Evolutionary conservation across 2,113 vertebrate genomes (phyloP).

Genomic region (Dryoscopus gambensis): DNA sequence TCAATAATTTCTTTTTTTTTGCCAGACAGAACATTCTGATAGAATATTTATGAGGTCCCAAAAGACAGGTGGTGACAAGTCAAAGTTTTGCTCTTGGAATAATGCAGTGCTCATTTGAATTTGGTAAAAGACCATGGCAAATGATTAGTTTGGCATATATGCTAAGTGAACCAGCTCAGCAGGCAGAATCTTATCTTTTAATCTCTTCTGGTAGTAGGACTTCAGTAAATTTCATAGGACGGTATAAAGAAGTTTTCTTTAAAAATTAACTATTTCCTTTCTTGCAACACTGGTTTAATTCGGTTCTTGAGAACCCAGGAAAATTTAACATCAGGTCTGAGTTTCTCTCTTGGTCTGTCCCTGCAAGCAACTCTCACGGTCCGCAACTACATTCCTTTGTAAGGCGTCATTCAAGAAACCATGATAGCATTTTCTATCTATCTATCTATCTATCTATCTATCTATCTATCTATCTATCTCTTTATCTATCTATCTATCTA

Average conservation of each 20-base stretch:
- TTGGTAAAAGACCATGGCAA: neutral
- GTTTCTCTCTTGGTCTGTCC: neutral
- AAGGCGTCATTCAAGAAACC: neutral
- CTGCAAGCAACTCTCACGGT: neutral
- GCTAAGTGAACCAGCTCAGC: neutral
- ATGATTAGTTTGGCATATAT: neutral
- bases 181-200: neutral
- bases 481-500: neutral
- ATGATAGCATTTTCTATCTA: neutral
- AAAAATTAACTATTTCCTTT: neutral
- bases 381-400: neutral
- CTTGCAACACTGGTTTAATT: neutral
- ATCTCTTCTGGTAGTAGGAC: neutral
- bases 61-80: neutral
- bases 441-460: neutral
- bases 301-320: neutral
- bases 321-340: neutral
- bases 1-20: neutral
- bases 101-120: neutral
- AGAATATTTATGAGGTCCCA: conserved; percentile 13
- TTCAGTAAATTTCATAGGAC: neutral
- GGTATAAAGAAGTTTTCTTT: neutral
- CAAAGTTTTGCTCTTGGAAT: neutral
- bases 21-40: neutral
- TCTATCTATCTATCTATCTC: neutral